Evolutionary conservation across 2,888 invertebrate genomes (phyloP).

Genomic region (Eumerus sabulonum): DNA sequence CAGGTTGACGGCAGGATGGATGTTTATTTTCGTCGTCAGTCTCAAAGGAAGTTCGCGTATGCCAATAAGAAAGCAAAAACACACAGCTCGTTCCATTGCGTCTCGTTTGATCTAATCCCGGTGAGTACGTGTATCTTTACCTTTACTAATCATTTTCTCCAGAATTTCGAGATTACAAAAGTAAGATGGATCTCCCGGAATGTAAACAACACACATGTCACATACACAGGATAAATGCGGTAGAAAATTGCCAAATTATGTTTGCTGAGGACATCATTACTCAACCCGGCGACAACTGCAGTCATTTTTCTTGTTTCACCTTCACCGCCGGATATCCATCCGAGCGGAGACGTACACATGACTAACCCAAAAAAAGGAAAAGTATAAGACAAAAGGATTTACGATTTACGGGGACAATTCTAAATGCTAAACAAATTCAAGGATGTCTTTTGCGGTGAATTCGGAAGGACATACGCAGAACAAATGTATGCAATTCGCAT

Average conservation of each 20-base stretch:
- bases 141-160: too few relatives aligned
- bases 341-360: constrained; percentile 41
- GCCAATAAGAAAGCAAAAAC: too few relatives aligned
- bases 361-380: constrained; percentile 57
- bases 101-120: too few relatives aligned
- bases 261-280: constrained; percentile 59
- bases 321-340: constrained; percentile 11
- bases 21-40: constrained; percentile 49
- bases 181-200: background rate
- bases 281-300: constrained; percentile 53
- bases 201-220: constrained; percentile 52
- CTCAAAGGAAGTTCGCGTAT: constrained; percentile 28
- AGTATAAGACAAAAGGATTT: constrained; percentile 54
- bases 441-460: constrained; percentile 52
- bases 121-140: too few relatives aligned
- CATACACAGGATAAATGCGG: constrained; percentile 61
- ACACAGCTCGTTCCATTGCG: too few relatives aligned
- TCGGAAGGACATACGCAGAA: constrained; percentile 32
- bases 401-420: constrained; percentile 5
- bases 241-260: constrained; percentile 68
- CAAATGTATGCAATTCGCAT: constrained; percentile 61
- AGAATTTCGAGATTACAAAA: background rate
- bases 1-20: constrained; percentile 1
- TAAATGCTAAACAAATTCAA: constrained; percentile 44
- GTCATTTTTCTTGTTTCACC: constrained; percentile 60